A percentile compares a stretch with the other conserved stretches of the same genome.
These are phyloP conservation scores for Bombycilla garrulus DNA, from an alignment of 2,113 vertebrate genomes.

Conservation along the genomic window DNA sequence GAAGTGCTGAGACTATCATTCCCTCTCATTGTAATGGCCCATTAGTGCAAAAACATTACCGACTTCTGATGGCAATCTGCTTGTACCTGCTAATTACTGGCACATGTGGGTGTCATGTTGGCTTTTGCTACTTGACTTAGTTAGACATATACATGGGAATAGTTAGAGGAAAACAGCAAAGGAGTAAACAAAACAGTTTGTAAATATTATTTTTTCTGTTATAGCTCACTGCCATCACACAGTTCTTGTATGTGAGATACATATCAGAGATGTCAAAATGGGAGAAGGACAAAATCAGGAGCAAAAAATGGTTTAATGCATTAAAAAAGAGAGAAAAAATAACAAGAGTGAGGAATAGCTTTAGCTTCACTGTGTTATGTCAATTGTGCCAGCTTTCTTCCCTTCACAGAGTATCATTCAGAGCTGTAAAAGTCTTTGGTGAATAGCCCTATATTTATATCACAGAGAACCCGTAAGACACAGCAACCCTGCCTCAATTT, in stretches of 20 bases:
- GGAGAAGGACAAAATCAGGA: not conserved
- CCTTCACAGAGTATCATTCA: not conserved
- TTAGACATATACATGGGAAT: not conserved
- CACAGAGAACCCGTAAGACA: not conserved
- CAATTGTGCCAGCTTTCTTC: not conserved
- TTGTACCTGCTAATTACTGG: not conserved
- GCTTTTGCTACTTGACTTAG: not conserved
- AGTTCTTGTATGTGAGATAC: not conserved
- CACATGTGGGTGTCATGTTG: not conserved
- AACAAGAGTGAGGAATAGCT: not conserved
- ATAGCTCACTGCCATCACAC: not conserved
- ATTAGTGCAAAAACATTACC: constrained; percentile 12
- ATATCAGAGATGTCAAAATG: not conserved
- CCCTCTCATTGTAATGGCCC: not conserved
- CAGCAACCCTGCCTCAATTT: not conserved
- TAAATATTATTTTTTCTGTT: not conserved
- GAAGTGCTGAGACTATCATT: not conserved
- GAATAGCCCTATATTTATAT: not conserved
- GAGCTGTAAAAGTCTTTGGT: not conserved
- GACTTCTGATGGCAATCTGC: not conserved
- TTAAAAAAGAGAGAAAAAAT: not conserved
- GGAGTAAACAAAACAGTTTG: not conserved
- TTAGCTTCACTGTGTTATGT: not conserved
- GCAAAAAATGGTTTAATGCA: not conserved
- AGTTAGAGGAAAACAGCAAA: not conserved